These are phyloP conservation scores for Nemoura dubitans DNA, from an alignment of 2,888 invertebrate species.

Conservation along the genomic window DNA sequence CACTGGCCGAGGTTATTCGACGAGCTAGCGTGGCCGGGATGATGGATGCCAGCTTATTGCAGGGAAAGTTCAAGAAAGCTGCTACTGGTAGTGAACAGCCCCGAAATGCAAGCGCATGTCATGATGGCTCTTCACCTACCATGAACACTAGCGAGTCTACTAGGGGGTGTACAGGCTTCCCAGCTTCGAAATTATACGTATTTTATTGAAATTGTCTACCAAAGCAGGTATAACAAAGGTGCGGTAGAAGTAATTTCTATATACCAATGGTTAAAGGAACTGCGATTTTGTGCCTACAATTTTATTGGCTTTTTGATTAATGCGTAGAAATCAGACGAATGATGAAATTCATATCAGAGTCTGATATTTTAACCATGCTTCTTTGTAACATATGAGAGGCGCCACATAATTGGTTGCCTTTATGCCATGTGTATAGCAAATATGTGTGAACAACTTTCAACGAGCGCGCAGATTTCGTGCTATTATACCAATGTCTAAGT, in stretches of 20 bases:
- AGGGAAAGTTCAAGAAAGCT: background rate
- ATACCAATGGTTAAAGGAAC: too few species aligned
- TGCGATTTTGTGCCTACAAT: background rate
- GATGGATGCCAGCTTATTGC: background rate
- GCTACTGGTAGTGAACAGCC: background rate
- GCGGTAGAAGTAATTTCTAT: too few species aligned
- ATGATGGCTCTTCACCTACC: too few species aligned
- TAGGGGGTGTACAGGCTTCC: too few species aligned
- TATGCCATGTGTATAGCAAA: background rate
- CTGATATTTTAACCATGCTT: background rate
- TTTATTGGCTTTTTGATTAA: background rate
- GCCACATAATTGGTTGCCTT: background rate
- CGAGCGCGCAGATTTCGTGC: background rate
- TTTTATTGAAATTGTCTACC: too few species aligned
- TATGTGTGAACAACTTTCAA: constrained; percentile 14
- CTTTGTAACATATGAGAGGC: background rate
- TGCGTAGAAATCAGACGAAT: background rate
- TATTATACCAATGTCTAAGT: background rate
- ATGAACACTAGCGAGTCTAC: too few species aligned
- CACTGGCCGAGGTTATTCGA: background rate
- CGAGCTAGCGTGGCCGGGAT: too few species aligned
- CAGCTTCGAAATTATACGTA: too few species aligned
- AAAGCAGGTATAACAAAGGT: too few species aligned
- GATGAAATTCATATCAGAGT: background rate
- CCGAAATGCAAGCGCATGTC: background rate